Base-by-base conservation (phyloP, 2,888 invertebrate genomes). In the Pegoplata infirma region DNA sequence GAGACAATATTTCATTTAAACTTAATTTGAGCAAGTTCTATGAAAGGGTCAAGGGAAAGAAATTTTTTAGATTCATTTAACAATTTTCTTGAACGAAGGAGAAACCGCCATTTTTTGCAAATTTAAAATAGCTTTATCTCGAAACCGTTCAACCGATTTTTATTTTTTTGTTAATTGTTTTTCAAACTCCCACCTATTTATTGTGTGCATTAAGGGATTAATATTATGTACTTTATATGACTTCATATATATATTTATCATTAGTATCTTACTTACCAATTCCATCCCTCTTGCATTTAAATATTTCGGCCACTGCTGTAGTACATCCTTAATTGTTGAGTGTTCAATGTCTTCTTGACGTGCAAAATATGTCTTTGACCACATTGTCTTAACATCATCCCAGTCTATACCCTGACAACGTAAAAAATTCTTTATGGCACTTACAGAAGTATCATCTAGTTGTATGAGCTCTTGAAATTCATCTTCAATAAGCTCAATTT, bases 281-380 rank as follows among this genome's bases (percentile, higher is more conserved):
- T 81, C 81, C 63, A 77, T 81, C 17, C 81, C 80, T 55, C 77
- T 59, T 28, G 74, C 76, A 63, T 59, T 76, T 14, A 82, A 67
- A 61, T 81, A 80, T 59, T 81, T 82, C 6, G 81, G 80, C 82
- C 82, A 82, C n/a, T 78, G 78, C 44, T 61, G 55, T 6, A 81
- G 51, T 17, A 81, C 55, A 28, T 82, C 80, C 14, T 76, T 68
- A 21, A 66, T 40, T n/a, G 72, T 64, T 12, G 72, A 80, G 44
- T 77, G 80, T 49, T 78, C 77, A 36, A 81, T n/a, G 53, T 82
- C 81, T 55, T 81, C 68, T 25, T 75, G 80, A 0, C 82, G 74
- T 17, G 74, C 23, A 23, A 76, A 66, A 49, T 80, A 81, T 0
- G 82, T 81, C 64, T 81, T 81, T 8, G 68, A 19, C 82, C 82